Evolutionary conservation across 2,888 invertebrate genomes (phyloP).

Genomic region (Parnassius glacialis): DNA sequence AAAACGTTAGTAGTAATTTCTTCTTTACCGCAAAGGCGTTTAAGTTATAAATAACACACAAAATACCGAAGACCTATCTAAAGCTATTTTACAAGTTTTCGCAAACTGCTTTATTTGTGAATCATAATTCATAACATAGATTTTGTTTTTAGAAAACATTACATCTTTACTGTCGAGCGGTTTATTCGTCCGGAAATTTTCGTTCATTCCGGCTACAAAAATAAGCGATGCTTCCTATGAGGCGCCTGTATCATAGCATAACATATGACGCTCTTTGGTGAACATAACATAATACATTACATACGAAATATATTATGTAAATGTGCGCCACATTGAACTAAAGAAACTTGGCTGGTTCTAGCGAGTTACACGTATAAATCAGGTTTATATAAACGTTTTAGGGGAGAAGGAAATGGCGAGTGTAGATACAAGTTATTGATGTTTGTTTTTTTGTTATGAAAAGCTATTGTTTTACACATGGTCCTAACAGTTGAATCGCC

Average conservation of each 20-base stretch:
- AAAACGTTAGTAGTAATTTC: too few relatives aligned
- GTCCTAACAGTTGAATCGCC: too few relatives aligned
- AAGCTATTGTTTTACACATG: conserved; percentile 33
- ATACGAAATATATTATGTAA: conserved; percentile 59
- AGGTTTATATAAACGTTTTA: conserved; percentile 41
- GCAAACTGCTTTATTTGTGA: neutral
- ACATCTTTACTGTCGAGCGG: conserved; percentile 18
- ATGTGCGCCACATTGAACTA: conserved; percentile 48
- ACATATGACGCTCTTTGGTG: conserved; percentile 39
- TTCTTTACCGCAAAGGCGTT: too few relatives aligned
- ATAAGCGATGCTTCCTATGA: conserved; percentile 25
- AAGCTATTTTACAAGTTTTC: too few relatives aligned
- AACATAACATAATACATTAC: conserved; percentile 51
- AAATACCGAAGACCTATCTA: too few relatives aligned
- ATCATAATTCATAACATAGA: conserved; percentile 10
- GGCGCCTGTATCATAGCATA: conserved; percentile 28
- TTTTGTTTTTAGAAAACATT: conserved; percentile 14
- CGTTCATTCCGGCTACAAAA: conserved; percentile 24
- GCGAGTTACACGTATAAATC: conserved; percentile 47
- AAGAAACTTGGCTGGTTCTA: conserved; percentile 37
- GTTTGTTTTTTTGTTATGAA: conserved; percentile 34
- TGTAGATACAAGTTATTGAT: conserved; percentile 35
- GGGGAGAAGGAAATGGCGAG: conserved; percentile 37
- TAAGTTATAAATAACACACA: too few relatives aligned
- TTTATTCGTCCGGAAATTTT: conserved; percentile 26